Conservation (phyloP, 2,888 invertebrate species). For the Sabellastarte sp. region DNA sequence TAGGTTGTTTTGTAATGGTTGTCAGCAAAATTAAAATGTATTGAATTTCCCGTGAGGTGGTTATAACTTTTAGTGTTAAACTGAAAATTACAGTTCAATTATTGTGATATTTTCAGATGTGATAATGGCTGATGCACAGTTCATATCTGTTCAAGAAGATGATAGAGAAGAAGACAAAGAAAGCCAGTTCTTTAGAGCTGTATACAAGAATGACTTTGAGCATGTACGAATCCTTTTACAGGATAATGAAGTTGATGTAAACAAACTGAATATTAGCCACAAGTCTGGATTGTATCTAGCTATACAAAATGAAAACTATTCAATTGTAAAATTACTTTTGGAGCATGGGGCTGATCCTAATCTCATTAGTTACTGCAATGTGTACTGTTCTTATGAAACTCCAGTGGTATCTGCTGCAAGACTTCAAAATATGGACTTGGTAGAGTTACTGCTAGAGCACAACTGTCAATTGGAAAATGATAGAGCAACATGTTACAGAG, state of each 20-base stretch:
- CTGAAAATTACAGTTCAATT: no score
- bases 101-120: no score
- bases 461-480: conserved; percentile 13
- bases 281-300: conserved; percentile 20
- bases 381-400: conserved; percentile 21
- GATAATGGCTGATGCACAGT: no score
- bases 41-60: no score
- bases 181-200: conserved; percentile 14
- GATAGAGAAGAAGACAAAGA: no score
- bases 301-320: conserved; percentile 17
- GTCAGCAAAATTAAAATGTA: no score
- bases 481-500: neutral
- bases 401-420: conserved; percentile 25
- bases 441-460: conserved; percentile 15
- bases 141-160: no score
- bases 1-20: no score
- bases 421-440: conserved; percentile 14
- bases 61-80: no score
- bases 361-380: conserved; percentile 18
- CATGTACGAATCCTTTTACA: conserved; percentile 5
- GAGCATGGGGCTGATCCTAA: conserved; percentile 20
- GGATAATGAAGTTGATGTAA: conserved; percentile 14
- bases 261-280: conserved; percentile 7
- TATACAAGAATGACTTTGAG: conserved; percentile 16
- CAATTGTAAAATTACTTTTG: conserved; percentile 22